phyloP scores from a whole-genome alignment of 2,888 invertebrate genomes.

The Erebia aethiops region DNA sequence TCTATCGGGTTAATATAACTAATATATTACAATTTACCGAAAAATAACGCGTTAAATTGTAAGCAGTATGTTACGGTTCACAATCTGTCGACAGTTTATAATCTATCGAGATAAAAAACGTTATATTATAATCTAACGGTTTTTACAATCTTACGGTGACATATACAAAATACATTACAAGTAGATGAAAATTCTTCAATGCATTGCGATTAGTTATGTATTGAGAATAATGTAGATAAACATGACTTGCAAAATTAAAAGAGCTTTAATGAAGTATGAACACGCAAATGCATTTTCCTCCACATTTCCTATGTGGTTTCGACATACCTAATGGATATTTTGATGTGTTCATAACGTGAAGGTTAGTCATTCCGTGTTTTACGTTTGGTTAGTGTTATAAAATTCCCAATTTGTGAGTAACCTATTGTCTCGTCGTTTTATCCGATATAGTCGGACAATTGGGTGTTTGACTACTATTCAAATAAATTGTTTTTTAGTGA shows the following conservation, averaged over 20 bases:
- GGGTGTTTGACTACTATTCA: no score
- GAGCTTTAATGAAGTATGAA: not conserved
- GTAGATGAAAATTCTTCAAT: not conserved
- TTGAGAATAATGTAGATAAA: not conserved
- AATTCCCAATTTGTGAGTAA: conserved; percentile 4
- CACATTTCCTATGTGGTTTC: not conserved
- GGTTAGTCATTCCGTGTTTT: not conserved
- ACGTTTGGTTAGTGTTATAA: not conserved
- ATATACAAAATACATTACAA: not conserved
- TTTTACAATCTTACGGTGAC: no score
- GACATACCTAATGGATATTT: conserved; percentile 12
- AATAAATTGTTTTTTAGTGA: no score
- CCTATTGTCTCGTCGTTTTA: not conserved
- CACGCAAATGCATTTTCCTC: conserved; percentile 13
- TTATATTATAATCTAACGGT: no score
- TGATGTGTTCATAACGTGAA: not conserved
- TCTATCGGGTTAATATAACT: no score
- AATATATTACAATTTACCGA: no score
- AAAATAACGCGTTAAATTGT: no score
- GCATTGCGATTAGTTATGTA: not conserved
- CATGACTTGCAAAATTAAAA: conserved; percentile 5
- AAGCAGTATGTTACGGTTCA: no score
- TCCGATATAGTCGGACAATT: no score
- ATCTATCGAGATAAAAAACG: no score
- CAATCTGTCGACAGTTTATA: no score